Evolutionary conservation across 2,797 vertebrate species (phyloP).

Genomic region (Protosalanx chinensis): DNA sequence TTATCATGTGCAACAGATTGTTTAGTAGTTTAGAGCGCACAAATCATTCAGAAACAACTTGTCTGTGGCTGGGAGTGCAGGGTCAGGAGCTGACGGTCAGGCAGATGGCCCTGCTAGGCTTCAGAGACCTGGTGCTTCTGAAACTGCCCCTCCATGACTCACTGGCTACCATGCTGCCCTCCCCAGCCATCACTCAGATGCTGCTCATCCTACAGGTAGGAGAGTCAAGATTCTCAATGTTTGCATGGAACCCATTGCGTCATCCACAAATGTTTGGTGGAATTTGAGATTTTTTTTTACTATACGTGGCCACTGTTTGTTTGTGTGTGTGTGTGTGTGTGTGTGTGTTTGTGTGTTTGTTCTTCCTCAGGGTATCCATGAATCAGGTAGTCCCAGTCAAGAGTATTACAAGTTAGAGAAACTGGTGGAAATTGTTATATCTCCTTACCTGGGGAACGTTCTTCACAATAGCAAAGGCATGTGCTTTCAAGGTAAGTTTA

Average conservation of each 20-base stretch:
- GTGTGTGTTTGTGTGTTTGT: constrained; percentile 17
- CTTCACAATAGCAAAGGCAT: constrained; percentile 67
- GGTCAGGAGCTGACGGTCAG: constrained; percentile 93
- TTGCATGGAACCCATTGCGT: constrained; percentile 72
- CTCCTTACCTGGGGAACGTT: constrained; percentile 83
- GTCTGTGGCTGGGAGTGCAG: constrained; percentile 54
- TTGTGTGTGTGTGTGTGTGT: constrained; percentile 18
- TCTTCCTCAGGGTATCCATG: constrained; percentile 83
- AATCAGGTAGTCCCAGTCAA: constrained; percentile 78
- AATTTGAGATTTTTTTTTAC: too few relatives aligned
- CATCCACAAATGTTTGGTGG: not conserved
- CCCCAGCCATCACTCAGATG: constrained; percentile 89
- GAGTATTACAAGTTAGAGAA: constrained; percentile 83
- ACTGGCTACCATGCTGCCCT: constrained; percentile 67
- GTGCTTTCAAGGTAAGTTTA: constrained; percentile 75
- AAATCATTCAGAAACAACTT: too few relatives aligned
- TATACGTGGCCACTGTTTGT: not conserved
- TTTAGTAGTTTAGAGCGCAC: not conserved
- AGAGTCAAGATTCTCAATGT: not conserved
- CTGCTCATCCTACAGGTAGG: constrained; percentile 89
- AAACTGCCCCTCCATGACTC: constrained; percentile 82
- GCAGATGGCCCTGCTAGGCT: constrained; percentile 91
- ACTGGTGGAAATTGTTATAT: constrained; percentile 84
- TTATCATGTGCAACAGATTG: too few relatives aligned
- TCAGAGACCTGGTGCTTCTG: constrained; percentile 88